A percentile compares a stretch with the other conserved stretches of the same genome.
phyloP scores from a whole-genome alignment of 2,888 invertebrate genomes.

The Myopa testacea region DNA sequence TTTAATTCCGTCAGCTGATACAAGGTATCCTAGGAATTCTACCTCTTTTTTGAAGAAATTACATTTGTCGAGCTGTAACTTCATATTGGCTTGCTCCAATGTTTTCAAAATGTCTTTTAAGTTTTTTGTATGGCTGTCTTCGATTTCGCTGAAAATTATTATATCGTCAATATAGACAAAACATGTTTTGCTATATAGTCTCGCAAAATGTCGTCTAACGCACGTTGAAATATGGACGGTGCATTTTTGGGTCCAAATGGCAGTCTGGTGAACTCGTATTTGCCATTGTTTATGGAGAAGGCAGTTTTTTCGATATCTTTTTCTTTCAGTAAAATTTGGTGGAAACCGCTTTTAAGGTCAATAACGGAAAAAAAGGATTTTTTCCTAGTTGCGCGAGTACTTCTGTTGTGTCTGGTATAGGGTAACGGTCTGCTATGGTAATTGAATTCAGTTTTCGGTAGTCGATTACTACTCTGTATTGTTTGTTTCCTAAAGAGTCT shows the following conservation, averaged over 20 bases:
- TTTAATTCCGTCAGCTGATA: not conserved
- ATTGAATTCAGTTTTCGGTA: constrained; percentile 14
- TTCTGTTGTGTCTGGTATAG: constrained; percentile 35
- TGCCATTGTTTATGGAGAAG: constrained; percentile 38
- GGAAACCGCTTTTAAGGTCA: constrained; percentile 45
- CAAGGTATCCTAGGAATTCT: not conserved
- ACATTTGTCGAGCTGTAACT: not conserved
- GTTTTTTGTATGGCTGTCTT: not conserved
- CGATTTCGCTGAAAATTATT: not conserved
- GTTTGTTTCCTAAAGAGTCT: constrained; percentile 6
- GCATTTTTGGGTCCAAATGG: constrained; percentile 43
- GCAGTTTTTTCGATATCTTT: constrained; percentile 24
- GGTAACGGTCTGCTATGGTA: constrained; percentile 25
- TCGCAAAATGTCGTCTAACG: constrained; percentile 41
- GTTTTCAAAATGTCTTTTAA: not conserved
- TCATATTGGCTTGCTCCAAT: not conserved
- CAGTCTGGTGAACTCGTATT: constrained; percentile 39
- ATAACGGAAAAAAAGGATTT: constrained; percentile 38
- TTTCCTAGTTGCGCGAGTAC: constrained; percentile 40
- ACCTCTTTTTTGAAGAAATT: not conserved
- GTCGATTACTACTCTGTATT: constrained; percentile 20
- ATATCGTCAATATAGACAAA: constrained; percentile 22
- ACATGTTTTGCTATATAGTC: constrained; percentile 37
- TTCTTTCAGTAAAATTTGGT: constrained; percentile 41
- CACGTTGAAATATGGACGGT: constrained; percentile 42